phyloP scores from a whole-genome alignment of 2,797 vertebrate genomes.

The Alectoris magna region DNA sequence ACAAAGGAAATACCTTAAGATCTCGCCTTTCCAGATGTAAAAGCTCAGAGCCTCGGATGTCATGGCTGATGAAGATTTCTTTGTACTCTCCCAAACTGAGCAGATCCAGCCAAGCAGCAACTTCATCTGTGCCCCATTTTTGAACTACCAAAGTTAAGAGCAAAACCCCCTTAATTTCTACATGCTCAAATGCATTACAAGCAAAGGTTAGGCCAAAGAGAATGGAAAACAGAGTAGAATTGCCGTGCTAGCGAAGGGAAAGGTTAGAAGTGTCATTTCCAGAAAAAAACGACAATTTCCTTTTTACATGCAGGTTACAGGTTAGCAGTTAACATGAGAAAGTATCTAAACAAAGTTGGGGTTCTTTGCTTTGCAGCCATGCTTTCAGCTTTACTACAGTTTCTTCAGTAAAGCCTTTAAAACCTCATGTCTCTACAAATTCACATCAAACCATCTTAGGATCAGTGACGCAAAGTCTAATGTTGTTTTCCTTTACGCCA shows the following conservation, averaged over 20 bases:
- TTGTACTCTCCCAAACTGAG: conserved; percentile 99
- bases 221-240: conserved; percentile 81
- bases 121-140: conserved; percentile 99
- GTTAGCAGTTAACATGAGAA: conserved; percentile 71
- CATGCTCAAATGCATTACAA: conserved; percentile 88
- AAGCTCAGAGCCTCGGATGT: conserved; percentile 99
- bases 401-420: conserved; percentile 60
- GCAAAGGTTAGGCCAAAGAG: conserved; percentile 87
- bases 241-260: conserved; percentile 86
- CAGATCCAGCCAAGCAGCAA: conserved; percentile 99
- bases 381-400: conserved; percentile 68
- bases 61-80: conserved; percentile 97
- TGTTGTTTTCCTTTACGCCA: conserved; percentile 20
- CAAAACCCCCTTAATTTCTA: conserved; percentile 92
- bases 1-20: conserved; percentile 94
- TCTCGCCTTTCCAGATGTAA: conserved; percentile 99
- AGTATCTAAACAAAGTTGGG: conserved; percentile 67
- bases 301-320: conserved; percentile 84
- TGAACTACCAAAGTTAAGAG: conserved; percentile 98
- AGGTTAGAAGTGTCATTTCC: conserved; percentile 69
- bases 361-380: conserved; percentile 69
- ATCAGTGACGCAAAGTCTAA: conserved; percentile 51
- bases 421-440: conserved; percentile 3
- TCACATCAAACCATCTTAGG: conserved; percentile 47
- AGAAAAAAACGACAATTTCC: conserved; percentile 51